These are phyloP conservation scores for Mythimna ferrago DNA, from an alignment of 2,888 invertebrate genomes.

Conservation along the genomic window DNA sequence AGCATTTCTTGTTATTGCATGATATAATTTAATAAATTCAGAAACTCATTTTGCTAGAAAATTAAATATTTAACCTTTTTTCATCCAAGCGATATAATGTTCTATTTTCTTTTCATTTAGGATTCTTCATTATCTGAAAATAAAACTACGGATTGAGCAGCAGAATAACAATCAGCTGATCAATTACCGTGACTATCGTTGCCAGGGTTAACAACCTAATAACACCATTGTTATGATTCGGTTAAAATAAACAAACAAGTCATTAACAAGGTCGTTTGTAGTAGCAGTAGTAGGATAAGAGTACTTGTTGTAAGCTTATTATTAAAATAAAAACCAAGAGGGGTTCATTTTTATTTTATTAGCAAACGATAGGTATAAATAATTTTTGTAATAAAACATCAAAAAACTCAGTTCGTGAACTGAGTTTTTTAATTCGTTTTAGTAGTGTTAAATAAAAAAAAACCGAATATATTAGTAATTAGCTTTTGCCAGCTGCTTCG, in stretches of 20 bases:
- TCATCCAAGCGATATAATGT: not conserved
- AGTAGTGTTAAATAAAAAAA: not conserved
- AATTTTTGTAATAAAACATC: not conserved
- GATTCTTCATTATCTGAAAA: not conserved
- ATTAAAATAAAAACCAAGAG: not conserved
- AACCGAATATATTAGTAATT: not conserved
- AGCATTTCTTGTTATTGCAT: not conserved
- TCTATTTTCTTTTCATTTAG: not conserved
- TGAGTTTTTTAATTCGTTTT: slow-evolving; percentile 2
- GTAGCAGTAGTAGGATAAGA: slow-evolving; percentile 9
- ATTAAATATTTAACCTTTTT: not conserved
- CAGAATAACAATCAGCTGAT: not conserved
- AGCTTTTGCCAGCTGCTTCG: no score
- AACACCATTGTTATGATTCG: slow-evolving; percentile 35
- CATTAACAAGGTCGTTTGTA: slow-evolving; percentile 40
- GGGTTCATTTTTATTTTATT: not conserved
- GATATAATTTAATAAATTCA: not conserved
- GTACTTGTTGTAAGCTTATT: not conserved
- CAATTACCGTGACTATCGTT: not conserved
- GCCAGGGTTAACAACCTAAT: slow-evolving; percentile 31
- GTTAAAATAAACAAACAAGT: slow-evolving; percentile 37
- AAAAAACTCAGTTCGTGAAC: no score
- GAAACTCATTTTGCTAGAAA: not conserved
- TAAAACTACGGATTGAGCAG: slow-evolving; percentile 1
- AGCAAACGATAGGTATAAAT: no score